phyloP scores from a whole-genome alignment of 2,888 invertebrate genomes.

The Ferdinandea cuprea region DNA sequence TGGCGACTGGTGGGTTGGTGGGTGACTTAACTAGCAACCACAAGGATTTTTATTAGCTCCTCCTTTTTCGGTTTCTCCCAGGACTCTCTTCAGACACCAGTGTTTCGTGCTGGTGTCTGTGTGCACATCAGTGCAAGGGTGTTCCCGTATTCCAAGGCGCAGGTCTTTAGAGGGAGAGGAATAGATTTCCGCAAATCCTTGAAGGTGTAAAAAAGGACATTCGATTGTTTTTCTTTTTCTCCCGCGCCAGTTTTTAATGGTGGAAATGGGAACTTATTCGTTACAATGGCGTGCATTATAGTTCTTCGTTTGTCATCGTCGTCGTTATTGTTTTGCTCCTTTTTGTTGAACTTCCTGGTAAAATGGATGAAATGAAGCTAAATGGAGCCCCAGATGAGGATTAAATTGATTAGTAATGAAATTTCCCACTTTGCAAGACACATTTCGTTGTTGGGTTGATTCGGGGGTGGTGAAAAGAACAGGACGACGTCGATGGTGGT shows the following conservation, averaged over 20 bases:
- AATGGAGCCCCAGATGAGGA: constrained; percentile 76
- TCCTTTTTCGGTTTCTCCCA: constrained; percentile 32
- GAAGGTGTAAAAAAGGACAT: constrained; percentile 72
- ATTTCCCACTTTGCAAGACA: constrained; percentile 75
- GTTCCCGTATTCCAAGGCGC: constrained; percentile 57
- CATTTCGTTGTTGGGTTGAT: constrained; percentile 39
- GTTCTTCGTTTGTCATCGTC: constrained; percentile 21
- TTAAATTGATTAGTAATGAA: constrained; percentile 78
- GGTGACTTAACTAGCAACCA: constrained; percentile 47
- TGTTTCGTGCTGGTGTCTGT: background rate
- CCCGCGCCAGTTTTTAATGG: constrained; percentile 40
- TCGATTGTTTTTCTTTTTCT: constrained; percentile 15
- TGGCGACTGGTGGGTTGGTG: background rate
- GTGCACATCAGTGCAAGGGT: constrained; percentile 47
- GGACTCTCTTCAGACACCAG: constrained; percentile 17
- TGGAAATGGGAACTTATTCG: constrained; percentile 61
- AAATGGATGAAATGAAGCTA: constrained; percentile 75
- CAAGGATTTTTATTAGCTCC: constrained; percentile 69
- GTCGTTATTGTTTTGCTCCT: constrained; percentile 15
- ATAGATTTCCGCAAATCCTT: constrained; percentile 24
- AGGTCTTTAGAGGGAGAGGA: constrained; percentile 49
- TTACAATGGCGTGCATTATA: constrained; percentile 68
- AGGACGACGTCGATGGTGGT: constrained; percentile 26
- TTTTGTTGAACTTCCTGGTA: constrained; percentile 64
- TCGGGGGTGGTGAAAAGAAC: background rate